These are phyloP conservation scores for Clistopyga incitator DNA, from an alignment of 2,888 invertebrate species.

Conservation along the genomic window DNA sequence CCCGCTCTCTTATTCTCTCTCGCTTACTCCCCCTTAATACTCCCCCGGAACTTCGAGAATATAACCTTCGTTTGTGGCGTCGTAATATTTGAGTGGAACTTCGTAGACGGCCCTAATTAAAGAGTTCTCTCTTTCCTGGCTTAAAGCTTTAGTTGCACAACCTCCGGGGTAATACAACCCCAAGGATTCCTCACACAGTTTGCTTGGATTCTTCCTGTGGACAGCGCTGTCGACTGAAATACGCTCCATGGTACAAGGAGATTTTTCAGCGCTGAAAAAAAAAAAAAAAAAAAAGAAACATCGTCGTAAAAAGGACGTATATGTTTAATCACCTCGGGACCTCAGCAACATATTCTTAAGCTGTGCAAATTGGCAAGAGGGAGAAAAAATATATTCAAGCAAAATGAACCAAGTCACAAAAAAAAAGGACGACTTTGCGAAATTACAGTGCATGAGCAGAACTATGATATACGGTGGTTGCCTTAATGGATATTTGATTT, in stretches of 20 bases:
- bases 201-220: neutral
- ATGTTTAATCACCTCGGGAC: too few species aligned
- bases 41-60: conserved; percentile 29
- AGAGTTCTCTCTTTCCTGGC: conserved; percentile 29
- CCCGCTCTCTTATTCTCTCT: neutral
- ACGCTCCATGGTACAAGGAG: neutral
- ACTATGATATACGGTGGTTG: neutral
- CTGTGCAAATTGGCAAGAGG: too few species aligned
- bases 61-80: conserved; percentile 50
- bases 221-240: neutral
- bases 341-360: too few species aligned
- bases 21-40: conserved; percentile 15
- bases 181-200: conserved; percentile 1
- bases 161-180: conserved; percentile 15
- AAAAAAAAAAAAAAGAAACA: too few species aligned
- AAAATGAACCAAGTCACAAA: too few species aligned
- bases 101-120: conserved; percentile 53
- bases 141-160: conserved; percentile 9
- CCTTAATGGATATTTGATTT: conserved; percentile 55
- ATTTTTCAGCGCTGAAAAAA: neutral
- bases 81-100: conserved; percentile 51
- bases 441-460: neutral
- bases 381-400: conserved; percentile 1
- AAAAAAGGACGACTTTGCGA: neutral
- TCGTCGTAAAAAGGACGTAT: neutral